Percentiles rank a stretch among this genome's conserved stretches.
phyloP scores from a whole-genome alignment of 2,888 invertebrate species.

The Drosophila meridiana region DNA sequence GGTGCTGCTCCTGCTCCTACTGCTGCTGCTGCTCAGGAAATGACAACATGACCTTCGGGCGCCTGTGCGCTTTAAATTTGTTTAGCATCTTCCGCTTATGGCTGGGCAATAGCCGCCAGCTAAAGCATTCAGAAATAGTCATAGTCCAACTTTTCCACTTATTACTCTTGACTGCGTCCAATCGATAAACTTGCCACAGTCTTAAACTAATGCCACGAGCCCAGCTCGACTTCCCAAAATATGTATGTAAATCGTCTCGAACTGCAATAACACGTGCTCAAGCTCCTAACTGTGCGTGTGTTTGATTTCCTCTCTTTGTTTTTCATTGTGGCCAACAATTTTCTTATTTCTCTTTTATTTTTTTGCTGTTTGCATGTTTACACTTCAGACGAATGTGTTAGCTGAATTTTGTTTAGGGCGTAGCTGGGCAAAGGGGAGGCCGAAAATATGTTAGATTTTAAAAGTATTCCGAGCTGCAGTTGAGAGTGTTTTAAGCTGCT shows the following conservation, averaged over 20 bases:
- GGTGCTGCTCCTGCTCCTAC: constrained; percentile 19
- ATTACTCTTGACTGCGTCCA: constrained; percentile 62
- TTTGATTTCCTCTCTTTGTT: constrained; percentile 12
- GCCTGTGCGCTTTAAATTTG: constrained; percentile 71
- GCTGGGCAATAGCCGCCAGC: constrained; percentile 67
- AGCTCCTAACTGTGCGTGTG: constrained; percentile 3
- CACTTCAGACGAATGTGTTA: constrained; percentile 52
- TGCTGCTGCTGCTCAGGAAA: constrained; percentile 57
- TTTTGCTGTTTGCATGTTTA: constrained; percentile 52
- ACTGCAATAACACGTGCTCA: constrained; percentile 67
- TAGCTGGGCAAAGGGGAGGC: background rate
- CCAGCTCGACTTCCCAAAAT: constrained; percentile 27
- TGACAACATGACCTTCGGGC: constrained; percentile 78
- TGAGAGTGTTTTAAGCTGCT: background rate
- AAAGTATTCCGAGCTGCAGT: background rate
- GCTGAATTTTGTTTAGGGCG: constrained; percentile 8
- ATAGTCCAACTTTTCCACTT: constrained; percentile 64
- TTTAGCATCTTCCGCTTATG: constrained; percentile 77
- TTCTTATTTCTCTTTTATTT: constrained; percentile 13
- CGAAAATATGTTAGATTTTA: constrained; percentile 1
- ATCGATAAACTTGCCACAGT: constrained; percentile 42
- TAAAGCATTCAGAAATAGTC: constrained; percentile 56
- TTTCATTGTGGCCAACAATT: constrained; percentile 34
- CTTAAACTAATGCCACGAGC: constrained; percentile 36
- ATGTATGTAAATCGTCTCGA: constrained; percentile 47